These are phyloP conservation scores for Myxocyprinus asiaticus DNA, from an alignment of 2,113 vertebrate species.

Conservation along the genomic window DNA sequence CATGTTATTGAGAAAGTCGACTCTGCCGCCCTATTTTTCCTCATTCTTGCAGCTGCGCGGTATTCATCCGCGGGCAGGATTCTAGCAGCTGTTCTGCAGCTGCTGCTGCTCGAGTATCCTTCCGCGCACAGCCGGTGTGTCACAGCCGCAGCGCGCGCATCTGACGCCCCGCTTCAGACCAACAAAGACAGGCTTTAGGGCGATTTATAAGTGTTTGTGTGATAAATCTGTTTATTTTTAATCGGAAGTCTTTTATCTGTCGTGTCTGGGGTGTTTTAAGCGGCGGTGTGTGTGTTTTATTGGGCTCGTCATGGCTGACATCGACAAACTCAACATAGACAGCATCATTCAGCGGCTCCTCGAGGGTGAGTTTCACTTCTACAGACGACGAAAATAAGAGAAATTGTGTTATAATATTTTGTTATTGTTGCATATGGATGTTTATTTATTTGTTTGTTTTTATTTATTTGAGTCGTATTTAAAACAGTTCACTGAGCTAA, in stretches of 20 bases:
- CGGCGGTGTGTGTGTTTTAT: neutral
- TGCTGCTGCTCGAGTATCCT: neutral
- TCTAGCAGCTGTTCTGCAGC: neutral
- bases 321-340: slow-evolving; percentile 98
- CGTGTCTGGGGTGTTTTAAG: neutral
- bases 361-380: slow-evolving; percentile 82
- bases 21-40: slow-evolving; percentile 1
- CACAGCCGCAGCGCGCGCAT: slow-evolving; percentile 1
- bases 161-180: neutral
- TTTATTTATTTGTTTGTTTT: neutral
- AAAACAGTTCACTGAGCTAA: neutral
- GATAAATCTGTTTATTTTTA: neutral
- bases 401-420: neutral
- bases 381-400: neutral
- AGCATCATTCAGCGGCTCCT: slow-evolving; percentile 98
- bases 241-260: neutral
- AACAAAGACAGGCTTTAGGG: neutral
- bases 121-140: slow-evolving; percentile 31
- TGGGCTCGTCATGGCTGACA: slow-evolving; percentile 85
- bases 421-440: neutral
- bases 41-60: too few species aligned
- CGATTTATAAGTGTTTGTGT: neutral
- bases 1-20: neutral
- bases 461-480: neutral
- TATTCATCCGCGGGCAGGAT: slow-evolving; percentile 8